Evolutionary conservation across 2,113 vertebrate species (phyloP), one percentile per base, ranked within the genome.

Genomic region (Paedocypris sp.): DNA sequence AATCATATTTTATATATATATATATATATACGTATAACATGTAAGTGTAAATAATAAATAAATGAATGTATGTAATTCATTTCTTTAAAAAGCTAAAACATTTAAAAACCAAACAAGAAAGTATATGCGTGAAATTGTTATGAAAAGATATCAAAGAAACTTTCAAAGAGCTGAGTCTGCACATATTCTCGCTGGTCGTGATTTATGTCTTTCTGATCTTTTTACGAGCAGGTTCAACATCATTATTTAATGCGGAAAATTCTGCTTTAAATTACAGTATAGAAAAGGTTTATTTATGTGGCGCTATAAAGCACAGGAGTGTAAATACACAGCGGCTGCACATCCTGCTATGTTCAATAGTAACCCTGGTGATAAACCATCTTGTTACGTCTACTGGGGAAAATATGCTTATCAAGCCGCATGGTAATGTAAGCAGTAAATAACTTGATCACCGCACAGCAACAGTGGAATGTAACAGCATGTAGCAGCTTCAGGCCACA

Each of bases 401-500:
- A 75, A 85, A 83, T 82, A 83, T 84, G 82, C 80, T 84, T 80
- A 83, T 82, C 78, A 75, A 69, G 76, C 78, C 73, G 66, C 79
- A 79, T 81, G 77, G 70, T 76, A 80, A 82, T 79, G 68, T 54
- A 52, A 64, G 75, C 79, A 64, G 75, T 83, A 80, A 82, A 81
- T 81, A 80, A 80, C 25, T 63, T 19, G 62, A 72, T 65, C 38
- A 57, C 64, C 43, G 58, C 70, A 64, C 62, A 62, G 73, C 31
- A 66, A 69, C 64, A 70, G 72, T 66, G 68, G 46, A 76, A 72
- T 63, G 48, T 33, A 75, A 70, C 67, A 71, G 74, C 68, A 53
- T 60, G 74, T 68, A 66, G 69, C 71, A 69, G 73, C 77, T 75
- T 23, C 29, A 13, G 67, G 67, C 62, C 28, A 73, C 6, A 26